Conservation (phyloP, 2,797 vertebrate species). For the Echeneis naucrates region DNA sequence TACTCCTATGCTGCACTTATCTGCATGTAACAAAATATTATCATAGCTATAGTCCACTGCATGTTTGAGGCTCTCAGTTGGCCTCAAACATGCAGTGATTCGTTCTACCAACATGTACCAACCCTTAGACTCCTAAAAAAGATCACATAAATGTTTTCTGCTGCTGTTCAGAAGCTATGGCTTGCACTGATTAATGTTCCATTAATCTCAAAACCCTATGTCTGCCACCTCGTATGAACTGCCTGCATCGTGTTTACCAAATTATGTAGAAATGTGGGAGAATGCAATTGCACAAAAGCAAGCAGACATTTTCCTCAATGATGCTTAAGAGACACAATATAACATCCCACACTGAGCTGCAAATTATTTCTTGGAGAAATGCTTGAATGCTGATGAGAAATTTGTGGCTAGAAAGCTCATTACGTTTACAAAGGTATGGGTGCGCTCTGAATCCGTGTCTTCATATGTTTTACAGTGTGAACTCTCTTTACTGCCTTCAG, state of each 20-base stretch:
- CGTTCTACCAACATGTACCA: constrained; percentile 5
- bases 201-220: constrained; percentile 20
- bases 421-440: constrained; percentile 13
- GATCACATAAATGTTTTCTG: background rate
- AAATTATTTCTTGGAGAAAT: constrained; percentile 51
- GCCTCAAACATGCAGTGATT: no score
- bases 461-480: constrained; percentile 3
- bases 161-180: background rate
- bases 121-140: background rate
- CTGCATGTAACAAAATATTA: background rate
- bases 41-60: background rate
- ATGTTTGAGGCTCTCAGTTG: background rate
- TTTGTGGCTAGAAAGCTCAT: constrained; percentile 32
- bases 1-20: background rate
- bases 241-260: constrained; percentile 36
- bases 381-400: constrained; percentile 38
- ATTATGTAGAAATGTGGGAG: constrained; percentile 33
- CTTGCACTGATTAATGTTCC: background rate
- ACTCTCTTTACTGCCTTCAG: constrained; percentile 15
- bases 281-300: constrained; percentile 20
- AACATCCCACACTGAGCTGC: constrained; percentile 3
- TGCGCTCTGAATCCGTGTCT: constrained; percentile 1
- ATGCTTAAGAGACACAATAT: constrained; percentile 33
- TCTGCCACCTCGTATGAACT: constrained; percentile 11
- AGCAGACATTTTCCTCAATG: constrained; percentile 31